phyloP scores from a whole-genome alignment of 2,888 invertebrate genomes.

The Euphydryas editha region DNA sequence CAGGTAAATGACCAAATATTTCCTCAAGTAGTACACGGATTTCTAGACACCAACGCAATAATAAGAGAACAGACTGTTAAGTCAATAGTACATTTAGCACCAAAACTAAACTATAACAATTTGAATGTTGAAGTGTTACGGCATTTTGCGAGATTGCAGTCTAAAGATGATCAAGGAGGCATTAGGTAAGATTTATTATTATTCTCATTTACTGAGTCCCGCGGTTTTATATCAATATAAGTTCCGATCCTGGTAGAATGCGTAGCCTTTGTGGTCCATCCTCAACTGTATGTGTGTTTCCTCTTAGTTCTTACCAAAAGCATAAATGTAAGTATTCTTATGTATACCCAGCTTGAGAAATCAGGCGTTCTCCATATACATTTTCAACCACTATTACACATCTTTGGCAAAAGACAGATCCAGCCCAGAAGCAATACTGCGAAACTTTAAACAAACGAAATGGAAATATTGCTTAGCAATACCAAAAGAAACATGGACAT shows the following conservation, averaged over 20 bases:
- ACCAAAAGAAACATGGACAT: not conserved
- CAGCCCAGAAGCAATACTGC: not conserved
- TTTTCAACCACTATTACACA: too few relatives aligned
- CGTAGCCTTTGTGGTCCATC: too few relatives aligned
- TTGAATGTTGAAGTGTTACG: conserved; percentile 97
- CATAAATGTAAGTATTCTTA: too few relatives aligned
- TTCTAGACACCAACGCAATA: conserved; percentile 97
- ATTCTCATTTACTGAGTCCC: not conserved
- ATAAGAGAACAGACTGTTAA: conserved; percentile 99
- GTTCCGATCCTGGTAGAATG: too few relatives aligned
- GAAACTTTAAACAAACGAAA: not conserved
- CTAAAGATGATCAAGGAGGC: conserved; percentile 96
- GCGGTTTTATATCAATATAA: too few relatives aligned
- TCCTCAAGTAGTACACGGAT: conserved; percentile 96
- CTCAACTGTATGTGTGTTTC: too few relatives aligned
- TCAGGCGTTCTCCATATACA: too few relatives aligned
- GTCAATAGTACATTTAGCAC: conserved; percentile 97
- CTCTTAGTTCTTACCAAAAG: too few relatives aligned
- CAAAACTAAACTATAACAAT: conserved; percentile 98
- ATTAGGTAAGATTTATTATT: conserved; percentile 73
- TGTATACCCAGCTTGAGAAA: too few relatives aligned
- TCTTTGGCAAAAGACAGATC: not conserved
- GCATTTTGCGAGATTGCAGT: conserved; percentile 97
- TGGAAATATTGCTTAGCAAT: not conserved
- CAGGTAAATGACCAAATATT: conserved; percentile 97